Evolutionary conservation across 2,113 vertebrate species (phyloP).

Genomic region (Piprites chloris): DNA sequence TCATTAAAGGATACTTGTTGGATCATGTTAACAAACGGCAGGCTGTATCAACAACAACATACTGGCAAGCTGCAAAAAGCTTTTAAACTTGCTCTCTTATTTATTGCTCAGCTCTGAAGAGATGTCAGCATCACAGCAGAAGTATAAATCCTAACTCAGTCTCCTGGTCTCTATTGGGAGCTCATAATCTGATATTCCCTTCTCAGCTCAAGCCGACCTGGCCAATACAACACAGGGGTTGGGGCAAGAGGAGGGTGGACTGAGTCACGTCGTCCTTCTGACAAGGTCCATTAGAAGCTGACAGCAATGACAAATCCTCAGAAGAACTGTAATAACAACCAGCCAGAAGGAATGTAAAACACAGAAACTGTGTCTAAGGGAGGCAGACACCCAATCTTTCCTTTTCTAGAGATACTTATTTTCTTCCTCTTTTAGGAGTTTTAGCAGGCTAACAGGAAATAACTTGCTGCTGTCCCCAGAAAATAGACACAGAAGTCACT

Average conservation of each 20-base stretch:
- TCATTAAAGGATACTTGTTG: slow-evolving; percentile 1
- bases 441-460: not conserved
- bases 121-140: not conserved
- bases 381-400: not conserved
- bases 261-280: not conserved
- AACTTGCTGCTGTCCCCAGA: not conserved
- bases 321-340: not conserved
- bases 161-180: not conserved
- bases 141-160: not conserved
- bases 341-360: not conserved
- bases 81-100: not conserved
- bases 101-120: not conserved
- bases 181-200: not conserved
- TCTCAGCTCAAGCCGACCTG: not conserved
- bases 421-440: not conserved
- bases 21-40: not conserved
- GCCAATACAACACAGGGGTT: not conserved
- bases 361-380: not conserved
- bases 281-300: not conserved
- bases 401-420: not conserved
- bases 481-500: not conserved
- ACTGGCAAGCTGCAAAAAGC: not conserved
- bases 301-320: not conserved
- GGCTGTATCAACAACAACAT: not conserved
- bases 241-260: not conserved